These are phyloP conservation scores for Zaprionus camerounensis DNA, from an alignment of 1,140 invertebrate species.

Conservation along the genomic window DNA sequence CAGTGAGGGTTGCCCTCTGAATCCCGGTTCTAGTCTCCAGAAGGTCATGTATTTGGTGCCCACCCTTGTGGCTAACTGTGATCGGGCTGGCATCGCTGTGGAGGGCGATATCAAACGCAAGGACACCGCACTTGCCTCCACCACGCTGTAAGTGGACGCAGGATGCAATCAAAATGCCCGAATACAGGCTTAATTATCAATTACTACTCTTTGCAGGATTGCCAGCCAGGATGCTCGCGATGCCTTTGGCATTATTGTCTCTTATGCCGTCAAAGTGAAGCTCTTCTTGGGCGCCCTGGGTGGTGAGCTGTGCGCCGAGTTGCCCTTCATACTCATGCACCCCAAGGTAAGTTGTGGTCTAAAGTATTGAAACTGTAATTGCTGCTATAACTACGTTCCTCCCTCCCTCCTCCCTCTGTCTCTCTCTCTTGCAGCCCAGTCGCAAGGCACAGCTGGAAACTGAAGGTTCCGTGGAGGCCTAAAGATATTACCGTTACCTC, in stretches of 20 bases:
- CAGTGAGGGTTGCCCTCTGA: conserved; percentile 95
- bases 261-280: conserved; percentile 97
- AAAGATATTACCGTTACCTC: conserved; percentile 55
- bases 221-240: conserved; percentile 92
- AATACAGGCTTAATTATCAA: conserved; percentile 20
- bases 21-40: conserved; percentile 96
- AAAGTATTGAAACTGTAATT: neutral
- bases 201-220: conserved; percentile 85
- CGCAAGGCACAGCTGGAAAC: conserved; percentile 74
- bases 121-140: conserved; percentile 97
- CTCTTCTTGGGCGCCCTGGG: conserved; percentile 96
- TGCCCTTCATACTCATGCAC: conserved; percentile 99
- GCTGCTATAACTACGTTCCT: neutral
- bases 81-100: conserved; percentile 96
- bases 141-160: conserved; percentile 91
- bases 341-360: conserved; percentile 88
- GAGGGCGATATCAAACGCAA: conserved; percentile 95
- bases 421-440: conserved; percentile 60
- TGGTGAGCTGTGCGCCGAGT: conserved; percentile 96
- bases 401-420: neutral
- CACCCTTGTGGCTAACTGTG: conserved; percentile 91
- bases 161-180: neutral
- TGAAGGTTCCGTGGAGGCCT: conserved; percentile 68
- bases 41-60: conserved; percentile 96
- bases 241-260: conserved; percentile 95